Conservation (phyloP, 2,888 invertebrate species). For the Nesidiocoris tenuis region DNA sequence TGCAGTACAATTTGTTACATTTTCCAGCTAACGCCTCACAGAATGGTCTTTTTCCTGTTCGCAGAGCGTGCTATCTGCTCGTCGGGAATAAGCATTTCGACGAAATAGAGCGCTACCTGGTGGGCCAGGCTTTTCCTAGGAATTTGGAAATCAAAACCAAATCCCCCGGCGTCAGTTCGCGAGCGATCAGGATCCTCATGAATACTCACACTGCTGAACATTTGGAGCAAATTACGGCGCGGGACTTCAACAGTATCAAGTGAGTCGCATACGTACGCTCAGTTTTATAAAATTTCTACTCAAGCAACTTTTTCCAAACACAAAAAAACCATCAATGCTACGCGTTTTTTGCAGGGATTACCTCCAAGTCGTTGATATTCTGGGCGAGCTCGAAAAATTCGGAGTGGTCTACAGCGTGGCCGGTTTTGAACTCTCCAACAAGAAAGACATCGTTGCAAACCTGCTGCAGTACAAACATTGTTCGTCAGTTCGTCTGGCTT, state of each 20-base stretch:
- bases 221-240: constrained; percentile 53
- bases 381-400: constrained; percentile 54
- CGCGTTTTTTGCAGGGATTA: constrained; percentile 52
- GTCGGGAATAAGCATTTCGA: constrained; percentile 51
- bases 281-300: background rate
- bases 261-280: constrained; percentile 40
- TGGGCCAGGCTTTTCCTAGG: constrained; percentile 53
- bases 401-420: constrained; percentile 53
- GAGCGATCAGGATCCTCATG: constrained; percentile 54
- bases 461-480: constrained; percentile 45
- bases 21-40: no score
- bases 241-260: constrained; percentile 52
- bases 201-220: constrained; percentile 52
- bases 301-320: background rate
- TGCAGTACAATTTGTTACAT: no score
- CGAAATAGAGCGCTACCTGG: constrained; percentile 53
- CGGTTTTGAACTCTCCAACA: constrained; percentile 52
- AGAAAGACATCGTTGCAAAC: constrained; percentile 48
- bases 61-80: constrained; percentile 55
- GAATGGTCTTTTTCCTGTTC: no score
- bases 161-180: constrained; percentile 52
- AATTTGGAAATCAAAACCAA: constrained; percentile 50
- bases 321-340: background rate
- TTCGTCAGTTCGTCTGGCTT: constrained; percentile 47
- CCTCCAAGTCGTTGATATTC: constrained; percentile 53